Evolutionary conservation across 2,797 vertebrate genomes (phyloP).

Genomic region (Chrysocyon brachyurus): DNA sequence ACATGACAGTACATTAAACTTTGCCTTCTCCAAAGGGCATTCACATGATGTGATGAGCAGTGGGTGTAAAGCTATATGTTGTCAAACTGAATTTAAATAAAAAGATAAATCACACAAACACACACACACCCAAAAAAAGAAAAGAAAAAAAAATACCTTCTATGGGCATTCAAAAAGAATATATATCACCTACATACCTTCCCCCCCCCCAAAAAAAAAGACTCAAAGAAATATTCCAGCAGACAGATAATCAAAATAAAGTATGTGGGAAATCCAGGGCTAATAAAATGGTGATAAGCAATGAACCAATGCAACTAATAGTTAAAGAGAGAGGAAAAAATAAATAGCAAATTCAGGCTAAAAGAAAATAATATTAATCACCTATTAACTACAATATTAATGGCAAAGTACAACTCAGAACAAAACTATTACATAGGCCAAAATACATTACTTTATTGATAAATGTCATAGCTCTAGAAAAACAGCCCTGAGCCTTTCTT

Average conservation of each 20-base stretch:
- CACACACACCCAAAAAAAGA: too few species aligned
- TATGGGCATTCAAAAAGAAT: neutral
- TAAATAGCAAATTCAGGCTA: neutral
- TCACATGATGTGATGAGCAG: too few species aligned
- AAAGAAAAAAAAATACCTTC: neutral
- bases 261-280: neutral
- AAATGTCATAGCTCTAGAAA: neutral
- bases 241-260: neutral
- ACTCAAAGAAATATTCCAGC: neutral
- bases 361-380: conserved; percentile 24
- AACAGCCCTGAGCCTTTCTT: neutral
- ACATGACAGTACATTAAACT: neutral
- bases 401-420: conserved; percentile 2
- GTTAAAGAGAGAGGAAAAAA: neutral
- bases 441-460: neutral
- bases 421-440: neutral
- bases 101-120: too few species aligned
- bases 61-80: too few species aligned
- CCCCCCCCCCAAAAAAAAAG: neutral
- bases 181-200: neutral
- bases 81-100: too few species aligned
- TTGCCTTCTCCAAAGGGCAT: neutral
- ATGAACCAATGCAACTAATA: neutral
- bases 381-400: neutral
- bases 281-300: conserved; percentile 6